Evolutionary conservation across 1,140 invertebrate genomes (phyloP).

Genomic region (Zaprionus ghesquierei): DNA sequence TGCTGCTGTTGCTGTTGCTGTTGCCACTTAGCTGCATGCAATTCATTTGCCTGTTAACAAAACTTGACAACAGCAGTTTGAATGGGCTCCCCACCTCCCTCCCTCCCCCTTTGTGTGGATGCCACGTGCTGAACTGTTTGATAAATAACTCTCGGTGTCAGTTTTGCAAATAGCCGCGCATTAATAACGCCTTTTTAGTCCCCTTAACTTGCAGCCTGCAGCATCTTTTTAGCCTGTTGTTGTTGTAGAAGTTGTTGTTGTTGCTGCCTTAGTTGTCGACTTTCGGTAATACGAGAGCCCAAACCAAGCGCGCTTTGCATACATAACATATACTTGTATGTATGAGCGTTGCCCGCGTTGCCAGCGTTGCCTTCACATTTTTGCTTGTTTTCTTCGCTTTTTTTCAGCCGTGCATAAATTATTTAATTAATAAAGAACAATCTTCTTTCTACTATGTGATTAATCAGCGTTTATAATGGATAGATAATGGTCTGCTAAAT

Average conservation of each 20-base stretch:
- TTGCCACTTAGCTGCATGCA: constrained; percentile 58
- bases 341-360: no score
- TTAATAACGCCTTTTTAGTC: constrained; percentile 68
- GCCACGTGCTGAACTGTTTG: constrained; percentile 48
- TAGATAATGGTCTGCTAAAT: not conserved
- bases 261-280: not conserved
- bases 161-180: constrained; percentile 67
- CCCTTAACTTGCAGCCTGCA: not conserved
- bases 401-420: not conserved
- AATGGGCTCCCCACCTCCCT: not conserved
- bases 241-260: not conserved
- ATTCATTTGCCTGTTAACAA: constrained; percentile 67
- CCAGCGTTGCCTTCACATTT: no score
- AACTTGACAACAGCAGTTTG: constrained; percentile 29
- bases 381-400: not conserved
- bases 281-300: not conserved
- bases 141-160: constrained; percentile 67
- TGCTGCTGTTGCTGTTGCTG: constrained; percentile 22
- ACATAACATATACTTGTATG: no score
- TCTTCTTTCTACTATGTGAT: not conserved
- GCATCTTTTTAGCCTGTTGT: not conserved
- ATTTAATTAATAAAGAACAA: constrained; percentile 2
- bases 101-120: not conserved
- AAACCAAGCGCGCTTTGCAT: not conserved
- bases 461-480: not conserved